Base-by-base conservation (phyloP, 2,888 invertebrate species). In the Odontothrips loti region DNA sequence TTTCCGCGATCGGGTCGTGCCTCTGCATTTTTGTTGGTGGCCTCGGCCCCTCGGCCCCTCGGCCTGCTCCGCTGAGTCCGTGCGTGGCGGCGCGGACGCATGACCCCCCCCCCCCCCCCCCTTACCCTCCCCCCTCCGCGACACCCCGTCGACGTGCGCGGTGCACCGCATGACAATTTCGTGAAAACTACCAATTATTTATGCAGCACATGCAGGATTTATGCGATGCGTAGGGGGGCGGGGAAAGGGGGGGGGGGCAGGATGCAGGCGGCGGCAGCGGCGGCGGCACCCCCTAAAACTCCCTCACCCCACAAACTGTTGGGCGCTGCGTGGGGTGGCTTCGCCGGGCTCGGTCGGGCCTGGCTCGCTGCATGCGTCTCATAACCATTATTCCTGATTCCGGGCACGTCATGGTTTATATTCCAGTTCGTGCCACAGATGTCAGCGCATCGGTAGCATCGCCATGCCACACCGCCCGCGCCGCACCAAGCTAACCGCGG, bases 301-400 rank as follows among this genome's bases (percentile, higher is more conserved):
- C 34, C 34, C 3, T 6, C 34, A 43, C 34, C 34, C 2, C 34
- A n/a, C 34, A 43, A 43, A 43, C 34, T 43, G 34, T 2, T 43
- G 34, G 34, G 34, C 34, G 34, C 34, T 2, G 2, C 3, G 34
- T 43, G 34, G 34, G 34, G n/a, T n/a, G n/a, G n/a, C n/a, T n/a
- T n/a, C n/a, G n/a, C n/a, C n/a, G n/a, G n/a, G n/a, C n/a, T n/a
- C 34, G 34, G 58, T 15, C 11, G 17, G 15, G 58, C 58, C 58
- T 15, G 6, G 58, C 68, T 15, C 27, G 23, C 68, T 12, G 27
- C 23, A 27, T 27, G 68, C 68, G 68, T 75, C 27, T 75, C 68
- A 75, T 75, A 75, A 75, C 68, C 68, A 75, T 75, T 75, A 75
- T 27, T 75, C 27, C 68, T 75, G 68, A 75, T 75, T 75, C 68